A percentile compares a stretch with the other conserved stretches of the same genome.
Evolutionary conservation across 2,113 vertebrate genomes (phyloP).

Genomic region (Colinus virginianus): DNA sequence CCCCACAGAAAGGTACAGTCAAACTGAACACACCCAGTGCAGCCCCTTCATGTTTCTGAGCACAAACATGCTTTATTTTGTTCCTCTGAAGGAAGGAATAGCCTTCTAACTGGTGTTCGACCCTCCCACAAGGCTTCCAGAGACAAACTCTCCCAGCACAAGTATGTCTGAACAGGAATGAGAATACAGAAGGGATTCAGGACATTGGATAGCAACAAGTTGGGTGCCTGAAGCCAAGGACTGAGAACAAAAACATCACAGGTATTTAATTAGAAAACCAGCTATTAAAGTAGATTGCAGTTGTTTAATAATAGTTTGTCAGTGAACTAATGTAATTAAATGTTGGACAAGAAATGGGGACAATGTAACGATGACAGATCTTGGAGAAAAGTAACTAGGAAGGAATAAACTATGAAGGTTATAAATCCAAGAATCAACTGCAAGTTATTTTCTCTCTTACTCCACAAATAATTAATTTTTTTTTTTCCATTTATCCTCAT

Average conservation of each 20-base stretch:
- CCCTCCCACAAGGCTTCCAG: background rate
- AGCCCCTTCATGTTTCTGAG: too few species aligned
- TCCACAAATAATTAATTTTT: background rate
- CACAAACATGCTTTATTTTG: accelerated
- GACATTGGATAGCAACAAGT: background rate
- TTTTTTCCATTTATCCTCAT: background rate
- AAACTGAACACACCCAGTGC: background rate
- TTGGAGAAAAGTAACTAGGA: background rate
- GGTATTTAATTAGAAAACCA: background rate
- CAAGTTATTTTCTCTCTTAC: background rate
- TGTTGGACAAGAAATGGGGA: background rate
- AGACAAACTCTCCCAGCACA: background rate
- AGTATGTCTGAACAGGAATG: background rate
- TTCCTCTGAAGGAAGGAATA: background rate
- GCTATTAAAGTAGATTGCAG: background rate
- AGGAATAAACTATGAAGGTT: background rate
- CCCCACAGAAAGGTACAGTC: accelerated
- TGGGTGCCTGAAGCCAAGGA: background rate
- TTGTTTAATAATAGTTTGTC: background rate
- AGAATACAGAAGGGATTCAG: background rate
- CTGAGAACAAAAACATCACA: background rate
- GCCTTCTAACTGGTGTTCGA: background rate
- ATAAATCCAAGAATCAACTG: background rate
- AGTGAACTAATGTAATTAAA: background rate
- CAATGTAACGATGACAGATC: background rate